Evolutionary conservation across 2,113 vertebrate genomes (phyloP).

Genomic region (Stercorarius parasiticus): DNA sequence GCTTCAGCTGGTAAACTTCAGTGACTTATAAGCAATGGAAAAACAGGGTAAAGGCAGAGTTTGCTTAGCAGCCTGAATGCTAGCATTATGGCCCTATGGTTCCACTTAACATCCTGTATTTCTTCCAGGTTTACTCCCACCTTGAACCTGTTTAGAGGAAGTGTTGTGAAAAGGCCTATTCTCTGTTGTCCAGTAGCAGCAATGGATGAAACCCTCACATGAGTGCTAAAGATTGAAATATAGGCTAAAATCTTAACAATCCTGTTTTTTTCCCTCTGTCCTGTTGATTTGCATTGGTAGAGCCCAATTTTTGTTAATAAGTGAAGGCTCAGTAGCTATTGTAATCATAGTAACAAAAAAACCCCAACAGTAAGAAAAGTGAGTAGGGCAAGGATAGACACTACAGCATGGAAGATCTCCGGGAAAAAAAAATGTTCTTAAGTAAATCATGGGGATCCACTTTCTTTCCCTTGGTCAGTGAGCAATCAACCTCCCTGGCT

Average conservation of each 20-base stretch:
- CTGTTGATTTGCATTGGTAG: background rate
- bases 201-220: background rate
- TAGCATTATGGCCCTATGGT: background rate
- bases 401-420: background rate
- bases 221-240: background rate
- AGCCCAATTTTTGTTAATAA: background rate
- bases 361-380: background rate
- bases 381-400: background rate
- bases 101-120: background rate
- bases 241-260: background rate
- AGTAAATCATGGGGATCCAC: background rate
- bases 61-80: background rate
- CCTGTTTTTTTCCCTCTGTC: background rate
- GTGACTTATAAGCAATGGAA: background rate
- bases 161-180: background rate
- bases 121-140: background rate
- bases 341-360: background rate
- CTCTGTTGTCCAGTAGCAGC: background rate
- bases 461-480: background rate
- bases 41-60: background rate
- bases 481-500: background rate
- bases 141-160: background rate
- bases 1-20: background rate
- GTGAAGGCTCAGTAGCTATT: background rate
- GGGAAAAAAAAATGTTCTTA: background rate